These are phyloP conservation scores for Tachystola acroxantha DNA, from an alignment of 2,888 invertebrate species.

Conservation along the genomic window DNA sequence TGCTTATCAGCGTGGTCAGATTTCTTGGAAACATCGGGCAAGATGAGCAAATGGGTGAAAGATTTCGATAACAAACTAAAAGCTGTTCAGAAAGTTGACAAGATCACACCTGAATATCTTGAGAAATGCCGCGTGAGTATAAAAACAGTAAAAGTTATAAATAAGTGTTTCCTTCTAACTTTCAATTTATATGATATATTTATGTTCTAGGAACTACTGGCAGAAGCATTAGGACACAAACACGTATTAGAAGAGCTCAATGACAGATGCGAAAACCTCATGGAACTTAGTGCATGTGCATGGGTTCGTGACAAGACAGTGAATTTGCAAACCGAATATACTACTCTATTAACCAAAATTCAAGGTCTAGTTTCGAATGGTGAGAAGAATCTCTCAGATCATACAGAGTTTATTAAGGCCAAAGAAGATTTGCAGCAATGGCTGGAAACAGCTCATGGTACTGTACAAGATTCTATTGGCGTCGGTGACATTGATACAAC, in stretches of 20 bases:
- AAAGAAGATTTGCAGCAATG: slow-evolving; percentile 90
- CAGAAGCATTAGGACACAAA: slow-evolving; percentile 87
- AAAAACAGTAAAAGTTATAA: too few relatives aligned
- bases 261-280: slow-evolving; percentile 90
- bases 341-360: slow-evolving; percentile 85
- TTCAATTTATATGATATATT: too few relatives aligned
- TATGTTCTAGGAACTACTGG: slow-evolving; percentile 77
- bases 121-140: slow-evolving; percentile 83
- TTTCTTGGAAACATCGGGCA: slow-evolving; percentile 84
- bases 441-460: slow-evolving; percentile 88
- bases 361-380: slow-evolving; percentile 91
- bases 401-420: slow-evolving; percentile 93
- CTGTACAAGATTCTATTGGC: slow-evolving; percentile 89
- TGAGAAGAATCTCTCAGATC: slow-evolving; percentile 93
- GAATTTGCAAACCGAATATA: slow-evolving; percentile 89
- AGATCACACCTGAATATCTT: slow-evolving; percentile 88
- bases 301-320: slow-evolving; percentile 93
- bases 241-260: slow-evolving; percentile 89
- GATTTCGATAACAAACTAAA: slow-evolving; percentile 82
- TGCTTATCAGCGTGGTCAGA: slow-evolving; percentile 90
- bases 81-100: slow-evolving; percentile 82
- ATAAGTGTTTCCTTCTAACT: too few relatives aligned
- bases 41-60: slow-evolving; percentile 86
- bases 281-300: slow-evolving; percentile 91
- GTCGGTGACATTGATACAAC: slow-evolving; percentile 88